Evolutionary conservation across 2,113 vertebrate species (phyloP), one percentile per base, ranked within the genome.

Genomic region (Stegastes partitus): DNA sequence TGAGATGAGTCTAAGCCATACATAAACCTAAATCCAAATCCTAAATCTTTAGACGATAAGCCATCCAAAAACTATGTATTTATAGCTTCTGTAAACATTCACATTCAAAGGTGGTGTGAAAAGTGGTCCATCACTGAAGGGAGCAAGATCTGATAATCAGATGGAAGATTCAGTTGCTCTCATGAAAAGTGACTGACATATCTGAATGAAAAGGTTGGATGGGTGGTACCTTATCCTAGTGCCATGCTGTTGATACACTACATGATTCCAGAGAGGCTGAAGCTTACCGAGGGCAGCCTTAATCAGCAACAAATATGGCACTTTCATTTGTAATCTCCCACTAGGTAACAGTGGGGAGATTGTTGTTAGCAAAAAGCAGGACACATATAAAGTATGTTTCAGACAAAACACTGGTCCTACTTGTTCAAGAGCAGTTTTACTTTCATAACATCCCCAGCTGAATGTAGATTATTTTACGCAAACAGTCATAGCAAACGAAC

Each of bases 301-400:
- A 88, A 89, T 85, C 68, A 57, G 37, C 31, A 31, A 54, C 74
- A 81, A 80, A 82, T 68, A 59, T 82, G 51, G 59, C 50, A 44
- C 68, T 71, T 63, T 80, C 28, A 79, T 74, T 42, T 65, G 1
- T 86, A 79, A 82, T 82, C 88, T 73, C 59, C 25, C 6, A 11
- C 28, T 37, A 11, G 11, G 59, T 7, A 87, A 92, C 89, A 91
- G 63, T 85, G 23, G 59, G 18, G 44, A 65, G 44, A 77, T 75
- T 87, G 85, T 84, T 72, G 57, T 84, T 16, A 37, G 22, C 7
- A 25, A 31, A 23, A 47, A 37, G 37, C 50, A 19, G 59, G 19
- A 72, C 49, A 62, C 26, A 87, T 85, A 79, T 79, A 85, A 69
- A 74, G 16, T 12, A 77, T 68, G 37, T 81, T 55, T 53, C 45